phyloP scores from a whole-genome alignment of 2,113 vertebrate species.

The Microcebus jonahi region DNA sequence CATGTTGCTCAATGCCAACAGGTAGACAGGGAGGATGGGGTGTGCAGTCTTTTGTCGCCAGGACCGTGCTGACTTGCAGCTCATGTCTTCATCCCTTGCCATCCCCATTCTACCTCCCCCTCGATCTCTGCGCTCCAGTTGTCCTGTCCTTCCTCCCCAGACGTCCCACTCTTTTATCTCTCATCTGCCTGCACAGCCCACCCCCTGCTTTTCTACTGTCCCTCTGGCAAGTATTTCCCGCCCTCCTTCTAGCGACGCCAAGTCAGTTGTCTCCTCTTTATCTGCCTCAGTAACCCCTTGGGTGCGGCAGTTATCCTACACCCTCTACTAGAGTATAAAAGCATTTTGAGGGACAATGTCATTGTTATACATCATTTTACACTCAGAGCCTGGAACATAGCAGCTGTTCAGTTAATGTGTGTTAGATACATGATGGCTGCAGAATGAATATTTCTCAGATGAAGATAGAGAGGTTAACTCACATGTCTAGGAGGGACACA shows the following conservation, averaged over 20 bases:
- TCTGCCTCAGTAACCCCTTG: neutral
- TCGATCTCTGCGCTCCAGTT: neutral
- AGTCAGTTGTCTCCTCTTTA: neutral
- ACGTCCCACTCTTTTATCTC: too few species aligned
- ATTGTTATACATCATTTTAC: neutral
- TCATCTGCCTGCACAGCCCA: neutral
- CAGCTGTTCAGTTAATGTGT: neutral
- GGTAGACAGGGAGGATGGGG: neutral
- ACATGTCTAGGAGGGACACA: neutral
- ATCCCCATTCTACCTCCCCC: neutral
- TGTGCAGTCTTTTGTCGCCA: neutral
- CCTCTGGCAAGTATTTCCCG: neutral
- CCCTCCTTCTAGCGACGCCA: neutral
- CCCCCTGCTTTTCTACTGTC: neutral
- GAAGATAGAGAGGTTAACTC: conserved; percentile 10
- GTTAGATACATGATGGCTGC: neutral
- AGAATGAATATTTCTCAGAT: neutral
- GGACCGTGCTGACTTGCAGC: neutral
- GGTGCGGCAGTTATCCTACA: neutral
- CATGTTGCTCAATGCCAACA: neutral
- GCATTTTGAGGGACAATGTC: neutral
- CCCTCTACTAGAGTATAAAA: neutral
- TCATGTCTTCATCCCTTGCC: neutral
- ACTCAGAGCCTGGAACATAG: neutral
- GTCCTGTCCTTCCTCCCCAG: neutral